Conservation (phyloP, 2,113 vertebrate species). For the Lasiurus borealis region DNA sequence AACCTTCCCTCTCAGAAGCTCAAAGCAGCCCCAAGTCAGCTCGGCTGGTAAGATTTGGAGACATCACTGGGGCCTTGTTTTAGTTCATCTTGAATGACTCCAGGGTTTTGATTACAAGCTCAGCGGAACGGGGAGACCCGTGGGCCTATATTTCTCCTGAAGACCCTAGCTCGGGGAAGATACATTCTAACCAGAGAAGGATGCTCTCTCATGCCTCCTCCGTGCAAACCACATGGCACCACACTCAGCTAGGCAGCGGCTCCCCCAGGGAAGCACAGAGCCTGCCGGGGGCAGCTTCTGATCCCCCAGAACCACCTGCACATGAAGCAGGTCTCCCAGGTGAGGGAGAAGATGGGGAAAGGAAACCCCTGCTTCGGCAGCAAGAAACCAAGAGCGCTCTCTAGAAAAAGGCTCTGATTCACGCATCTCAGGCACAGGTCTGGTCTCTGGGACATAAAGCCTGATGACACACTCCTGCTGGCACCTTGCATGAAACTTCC, state of each 20-base stretch:
- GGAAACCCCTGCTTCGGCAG: background rate
- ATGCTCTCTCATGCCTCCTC: background rate
- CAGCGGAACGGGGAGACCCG: background rate
- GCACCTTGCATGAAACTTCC: background rate
- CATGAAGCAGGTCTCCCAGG: background rate
- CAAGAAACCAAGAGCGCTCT: background rate
- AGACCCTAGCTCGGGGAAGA: background rate
- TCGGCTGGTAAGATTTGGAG: background rate
- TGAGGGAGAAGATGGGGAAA: background rate
- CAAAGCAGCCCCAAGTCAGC: background rate
- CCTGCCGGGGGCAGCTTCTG: background rate
- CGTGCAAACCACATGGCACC: background rate
- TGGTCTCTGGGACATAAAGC: background rate
- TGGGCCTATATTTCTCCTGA: background rate
- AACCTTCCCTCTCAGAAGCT: background rate
- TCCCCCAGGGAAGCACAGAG: background rate
- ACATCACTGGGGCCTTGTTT: background rate
- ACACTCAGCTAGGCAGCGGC: background rate
- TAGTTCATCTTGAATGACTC: background rate
- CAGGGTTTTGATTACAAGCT: background rate
- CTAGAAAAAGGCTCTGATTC: background rate
- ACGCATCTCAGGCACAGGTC: background rate
- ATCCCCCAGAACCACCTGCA: background rate
- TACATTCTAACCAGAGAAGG: background rate
- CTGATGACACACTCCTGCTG: background rate